Evolutionary conservation across 2,888 invertebrate species (phyloP).

Genomic region (Drosophila seclusa): DNA sequence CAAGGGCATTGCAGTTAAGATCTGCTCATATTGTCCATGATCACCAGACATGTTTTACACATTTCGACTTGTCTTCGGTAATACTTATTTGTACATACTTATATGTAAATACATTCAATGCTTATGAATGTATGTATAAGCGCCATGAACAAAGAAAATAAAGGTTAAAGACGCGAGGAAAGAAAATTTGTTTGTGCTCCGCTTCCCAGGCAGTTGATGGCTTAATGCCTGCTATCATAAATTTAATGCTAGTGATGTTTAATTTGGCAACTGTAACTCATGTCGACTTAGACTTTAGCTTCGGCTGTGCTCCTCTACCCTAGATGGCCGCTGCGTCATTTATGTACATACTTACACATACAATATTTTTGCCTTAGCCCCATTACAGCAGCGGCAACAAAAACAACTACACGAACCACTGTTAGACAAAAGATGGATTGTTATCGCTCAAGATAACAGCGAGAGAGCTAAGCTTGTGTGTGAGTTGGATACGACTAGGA

Average conservation of each 20-base stretch:
- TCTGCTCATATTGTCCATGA: neutral
- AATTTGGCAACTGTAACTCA: slow-evolving; percentile 79
- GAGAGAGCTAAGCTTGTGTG: slow-evolving; percentile 17
- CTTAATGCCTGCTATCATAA: slow-evolving; percentile 78
- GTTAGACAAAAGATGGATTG: slow-evolving; percentile 83
- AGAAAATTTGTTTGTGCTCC: slow-evolving; percentile 50
- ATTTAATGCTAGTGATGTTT: slow-evolving; percentile 81
- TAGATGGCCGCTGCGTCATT: slow-evolving; percentile 47
- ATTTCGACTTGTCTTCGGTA: neutral
- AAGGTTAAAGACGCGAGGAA: slow-evolving; percentile 16
- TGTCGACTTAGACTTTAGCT: slow-evolving; percentile 70
- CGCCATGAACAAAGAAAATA: neutral
- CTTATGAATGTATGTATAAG: neutral
- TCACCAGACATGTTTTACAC: neutral
- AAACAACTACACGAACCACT: slow-evolving; percentile 43
- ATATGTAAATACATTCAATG: neutral
- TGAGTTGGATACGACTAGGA: slow-evolving; percentile 12
- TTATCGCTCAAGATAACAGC: slow-evolving; percentile 83
- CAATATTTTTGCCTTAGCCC: slow-evolving; percentile 57
- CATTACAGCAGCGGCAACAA: slow-evolving; percentile 24
- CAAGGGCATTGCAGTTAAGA: neutral
- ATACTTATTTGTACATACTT: neutral
- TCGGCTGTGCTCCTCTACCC: slow-evolving; percentile 16
- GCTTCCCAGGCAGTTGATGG: slow-evolving; percentile 33
- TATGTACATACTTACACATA: slow-evolving; percentile 33